Base-by-base conservation (phyloP, 2,113 vertebrate species). In the Phasianus colchicus region DNA sequence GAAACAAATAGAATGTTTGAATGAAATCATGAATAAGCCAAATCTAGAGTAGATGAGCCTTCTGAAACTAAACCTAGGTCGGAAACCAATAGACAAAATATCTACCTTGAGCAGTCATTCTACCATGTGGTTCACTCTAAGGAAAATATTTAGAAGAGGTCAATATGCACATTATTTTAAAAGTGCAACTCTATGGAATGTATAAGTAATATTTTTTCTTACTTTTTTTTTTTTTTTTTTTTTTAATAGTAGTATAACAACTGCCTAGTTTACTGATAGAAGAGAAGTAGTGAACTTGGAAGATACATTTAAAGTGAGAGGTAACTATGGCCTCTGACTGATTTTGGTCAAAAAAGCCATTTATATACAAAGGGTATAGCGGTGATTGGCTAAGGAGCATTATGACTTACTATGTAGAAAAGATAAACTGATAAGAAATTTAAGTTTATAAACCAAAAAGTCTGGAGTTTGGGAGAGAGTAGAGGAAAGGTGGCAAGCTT, bases 311-410 rank as follows among this genome's bases (percentile, higher is more conserved):
- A 18, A 80, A 73, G 20, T 36, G 32, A 64, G 60, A 87, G 9
- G 20, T 42, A 43, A 40, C 13, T 58, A 3, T 45, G 40, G 20
- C 25, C 22, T 82, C 19, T 74, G 43, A 69, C 9, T 74, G 15
- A 43, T 29, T 86, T 70, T 73, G n/a, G 9, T 63, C n/a, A 84
- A 34, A 22, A 18, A 78, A 78, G 11, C 1, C 0, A 10, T 86
- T 65, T 65, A 21, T 86, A 67, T 83, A 36, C 19, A 88, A 61
- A 70, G 0, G 0, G 9, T 74, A 36, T 12, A 78, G 13, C 18
- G 11, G 40, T 54, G 27, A 58, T 48, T 0, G 0, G 36, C 43
- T 71, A 75, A 74, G 13, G 6, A 81, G 32, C n/a, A n/a, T 36
- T n/a, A 48, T 67, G 60, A n/a, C 17, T 66, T 73, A 38, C 2